Percentiles rank a stretch among this genome's conserved stretches.
Conservation (phyloP, 2,797 vertebrate genomes). For the Sebastes iracundus region DNA sequence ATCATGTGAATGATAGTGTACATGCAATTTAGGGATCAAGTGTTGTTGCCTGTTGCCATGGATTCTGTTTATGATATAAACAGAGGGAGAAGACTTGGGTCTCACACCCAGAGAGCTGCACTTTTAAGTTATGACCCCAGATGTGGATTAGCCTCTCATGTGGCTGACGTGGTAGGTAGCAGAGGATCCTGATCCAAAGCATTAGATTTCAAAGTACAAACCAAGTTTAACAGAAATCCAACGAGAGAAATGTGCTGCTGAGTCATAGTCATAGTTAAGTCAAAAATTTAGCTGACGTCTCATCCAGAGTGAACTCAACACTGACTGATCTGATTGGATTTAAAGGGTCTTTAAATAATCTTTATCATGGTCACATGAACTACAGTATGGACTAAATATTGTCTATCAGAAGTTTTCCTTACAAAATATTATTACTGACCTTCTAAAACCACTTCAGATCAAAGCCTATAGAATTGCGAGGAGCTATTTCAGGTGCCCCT, state of each 20-base stretch:
- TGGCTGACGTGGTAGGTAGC: constrained; percentile 1
- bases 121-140: constrained; percentile 11
- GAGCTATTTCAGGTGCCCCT: not conserved
- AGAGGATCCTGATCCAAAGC: not conserved
- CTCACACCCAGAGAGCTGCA: constrained; percentile 42
- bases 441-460: not conserved
- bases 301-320: not conserved
- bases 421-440: not conserved
- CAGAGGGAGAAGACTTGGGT: constrained; percentile 21
- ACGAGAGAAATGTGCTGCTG: not conserved
- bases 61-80: constrained; percentile 63
- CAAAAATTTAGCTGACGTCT: not conserved
- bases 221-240: not conserved
- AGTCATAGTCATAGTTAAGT: not conserved
- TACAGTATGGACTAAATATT: not conserved
- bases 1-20: constrained; percentile 58
- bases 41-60: constrained; percentile 65
- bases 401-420: not conserved
- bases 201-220: not conserved
- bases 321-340: not conserved
- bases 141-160: constrained; percentile 13
- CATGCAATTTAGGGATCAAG: constrained; percentile 43
- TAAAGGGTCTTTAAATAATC: not conserved
- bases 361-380: not conserved
- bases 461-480: not conserved